Conservation (phyloP, 2,888 invertebrate genomes). For the Spodoptera exigua region DNA sequence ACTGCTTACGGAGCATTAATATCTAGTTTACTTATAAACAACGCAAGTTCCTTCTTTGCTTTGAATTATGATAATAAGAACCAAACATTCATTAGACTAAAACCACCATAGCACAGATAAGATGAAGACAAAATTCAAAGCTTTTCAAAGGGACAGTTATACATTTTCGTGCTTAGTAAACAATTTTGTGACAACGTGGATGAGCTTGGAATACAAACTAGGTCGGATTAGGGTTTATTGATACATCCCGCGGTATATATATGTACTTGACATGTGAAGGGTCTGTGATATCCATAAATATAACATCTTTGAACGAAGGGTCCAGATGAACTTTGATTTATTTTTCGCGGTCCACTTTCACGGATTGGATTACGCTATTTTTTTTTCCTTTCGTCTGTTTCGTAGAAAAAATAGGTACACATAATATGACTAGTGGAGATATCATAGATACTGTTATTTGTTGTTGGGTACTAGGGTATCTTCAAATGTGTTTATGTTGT, state of each 20-base stretch:
- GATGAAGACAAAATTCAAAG: background rate
- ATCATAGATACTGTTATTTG: too few relatives aligned
- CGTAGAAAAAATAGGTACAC: background rate
- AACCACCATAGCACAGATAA: background rate
- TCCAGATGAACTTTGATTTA: constrained; percentile 34
- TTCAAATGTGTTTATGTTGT: background rate
- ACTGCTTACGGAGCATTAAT: too few relatives aligned
- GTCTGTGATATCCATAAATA: constrained; percentile 30
- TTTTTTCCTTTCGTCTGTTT: constrained; percentile 6
- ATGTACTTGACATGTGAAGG: constrained; percentile 32
- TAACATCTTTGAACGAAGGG: constrained; percentile 24
- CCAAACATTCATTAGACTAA: too few relatives aligned
- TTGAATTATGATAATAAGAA: too few relatives aligned
- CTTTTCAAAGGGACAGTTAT: background rate
- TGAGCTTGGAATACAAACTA: constrained; percentile 37
- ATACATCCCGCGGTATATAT: constrained; percentile 21
- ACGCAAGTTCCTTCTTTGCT: too few relatives aligned
- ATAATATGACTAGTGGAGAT: too few relatives aligned
- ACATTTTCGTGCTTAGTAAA: constrained; percentile 12
- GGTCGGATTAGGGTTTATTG: constrained; percentile 44
- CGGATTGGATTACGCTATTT: constrained; percentile 2
- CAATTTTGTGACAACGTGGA: constrained; percentile 14
- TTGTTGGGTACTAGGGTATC: too few relatives aligned
- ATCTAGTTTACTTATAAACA: too few relatives aligned
- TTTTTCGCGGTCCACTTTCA: constrained; percentile 17